Percentiles rank a stretch among this genome's conserved stretches.
Evolutionary conservation across 1,140 invertebrate genomes (phyloP).

Genomic region (Philaenus spumarius): DNA sequence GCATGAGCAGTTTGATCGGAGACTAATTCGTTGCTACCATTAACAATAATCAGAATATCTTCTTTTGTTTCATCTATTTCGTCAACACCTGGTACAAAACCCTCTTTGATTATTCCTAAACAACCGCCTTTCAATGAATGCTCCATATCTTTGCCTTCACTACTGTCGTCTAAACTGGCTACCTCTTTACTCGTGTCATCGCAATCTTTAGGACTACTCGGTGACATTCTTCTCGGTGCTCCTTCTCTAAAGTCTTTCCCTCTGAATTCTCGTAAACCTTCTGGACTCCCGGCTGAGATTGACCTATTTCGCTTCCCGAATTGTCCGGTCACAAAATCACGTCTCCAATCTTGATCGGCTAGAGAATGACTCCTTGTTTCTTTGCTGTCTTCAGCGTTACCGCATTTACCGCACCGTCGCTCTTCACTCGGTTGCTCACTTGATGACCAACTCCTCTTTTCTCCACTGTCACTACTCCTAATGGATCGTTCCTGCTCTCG

Average conservation of each 20-base stretch:
- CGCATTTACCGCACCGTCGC: neutral
- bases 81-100: constrained; percentile 13
- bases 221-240: constrained; percentile 1
- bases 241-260: constrained; percentile 7
- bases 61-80: constrained; percentile 13
- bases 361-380: constrained; percentile 12
- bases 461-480: constrained; percentile 23
- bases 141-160: constrained; percentile 4
- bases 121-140: neutral
- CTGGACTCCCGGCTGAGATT: constrained; percentile 18
- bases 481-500: constrained; percentile 16
- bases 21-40: neutral
- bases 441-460: constrained; percentile 24
- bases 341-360: constrained; percentile 16
- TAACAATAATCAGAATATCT: constrained; percentile 11
- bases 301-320: constrained; percentile 5
- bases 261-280: constrained; percentile 14
- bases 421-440: constrained; percentile 21
- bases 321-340: constrained; percentile 16
- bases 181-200: constrained; percentile 11
- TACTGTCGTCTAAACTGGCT: constrained; percentile 8
- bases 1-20: neutral
- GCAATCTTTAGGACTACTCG: constrained; percentile 13
- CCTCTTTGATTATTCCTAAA: constrained; percentile 16
- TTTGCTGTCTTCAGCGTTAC: constrained; percentile 10